phyloP scores from a whole-genome alignment of 35 echinoderm and acorn worm species.

The Diadema setosum region DNA sequence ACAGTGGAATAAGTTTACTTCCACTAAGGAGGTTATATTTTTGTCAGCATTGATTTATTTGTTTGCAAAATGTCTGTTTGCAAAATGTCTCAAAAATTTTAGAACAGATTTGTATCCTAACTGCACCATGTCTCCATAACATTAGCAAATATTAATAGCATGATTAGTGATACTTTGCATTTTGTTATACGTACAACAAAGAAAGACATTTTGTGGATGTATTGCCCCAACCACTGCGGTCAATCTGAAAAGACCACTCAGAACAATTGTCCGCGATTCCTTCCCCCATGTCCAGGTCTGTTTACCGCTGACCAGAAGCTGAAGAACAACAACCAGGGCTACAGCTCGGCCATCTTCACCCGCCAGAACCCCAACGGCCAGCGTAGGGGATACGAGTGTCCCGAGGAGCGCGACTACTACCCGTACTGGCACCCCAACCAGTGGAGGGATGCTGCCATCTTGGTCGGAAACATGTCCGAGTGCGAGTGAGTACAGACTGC shows the following conservation, averaged over 20 bases:
- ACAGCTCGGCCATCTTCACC: conserved; percentile 95
- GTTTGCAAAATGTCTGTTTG: no score
- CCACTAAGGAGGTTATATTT: no score
- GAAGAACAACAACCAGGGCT: conserved; percentile 71
- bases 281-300: conserved; percentile 49
- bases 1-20: no score
- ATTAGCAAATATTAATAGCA: no score
- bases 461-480: conserved; percentile 63
- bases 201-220: no score
- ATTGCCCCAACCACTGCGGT: no score
- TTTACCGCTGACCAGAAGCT: conserved; percentile 98
- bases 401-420: conserved; percentile 96
- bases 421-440: conserved; percentile 89
- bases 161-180: no score
- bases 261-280: not conserved
- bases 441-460: conserved; percentile 91
- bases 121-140: no score
- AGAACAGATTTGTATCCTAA: no score
- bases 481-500: conserved; percentile 75
- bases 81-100: no score
- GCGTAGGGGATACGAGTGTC: conserved; percentile 88
- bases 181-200: no score
- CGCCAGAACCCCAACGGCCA: conserved; percentile 92
- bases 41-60: no score
- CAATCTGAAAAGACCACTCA: not conserved